Conservation (phyloP, 2,797 vertebrate genomes). For the Craterocephalus amniculus region DNA sequence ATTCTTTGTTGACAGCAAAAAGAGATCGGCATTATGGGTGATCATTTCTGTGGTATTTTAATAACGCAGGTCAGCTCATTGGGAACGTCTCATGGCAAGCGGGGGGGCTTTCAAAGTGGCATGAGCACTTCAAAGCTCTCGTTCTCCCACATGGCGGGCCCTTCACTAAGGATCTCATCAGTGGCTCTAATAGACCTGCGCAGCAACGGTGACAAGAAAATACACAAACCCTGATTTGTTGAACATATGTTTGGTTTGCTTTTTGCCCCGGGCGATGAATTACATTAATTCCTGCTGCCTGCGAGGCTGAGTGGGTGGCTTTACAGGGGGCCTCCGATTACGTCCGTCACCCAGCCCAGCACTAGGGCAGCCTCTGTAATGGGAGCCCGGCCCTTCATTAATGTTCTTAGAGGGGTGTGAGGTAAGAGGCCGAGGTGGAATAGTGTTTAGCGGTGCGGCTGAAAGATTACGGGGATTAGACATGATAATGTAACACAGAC, state of each 20-base stretch:
- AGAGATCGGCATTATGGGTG: constrained; percentile 69
- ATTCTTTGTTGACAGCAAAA: constrained; percentile 76
- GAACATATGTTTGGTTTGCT: constrained; percentile 87
- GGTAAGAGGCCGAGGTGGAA: constrained; percentile 84
- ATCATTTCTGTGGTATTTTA: constrained; percentile 78
- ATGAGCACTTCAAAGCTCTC: constrained; percentile 77
- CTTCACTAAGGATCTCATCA: constrained; percentile 78
- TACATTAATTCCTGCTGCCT: constrained; percentile 82
- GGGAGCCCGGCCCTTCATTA: constrained; percentile 79
- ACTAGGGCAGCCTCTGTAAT: constrained; percentile 59
- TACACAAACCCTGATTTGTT: constrained; percentile 86
- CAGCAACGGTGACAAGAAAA: constrained; percentile 82
- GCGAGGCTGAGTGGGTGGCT: constrained; percentile 78
- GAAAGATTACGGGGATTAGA: constrained; percentile 82
- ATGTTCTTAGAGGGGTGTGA: constrained; percentile 83
- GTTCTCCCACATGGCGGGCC: constrained; percentile 56
- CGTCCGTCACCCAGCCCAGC: constrained; percentile 66
- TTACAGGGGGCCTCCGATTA: constrained; percentile 67
- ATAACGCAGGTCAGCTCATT: constrained; percentile 77
- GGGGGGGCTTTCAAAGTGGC: constrained; percentile 63
- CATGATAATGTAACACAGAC: constrained; percentile 82
- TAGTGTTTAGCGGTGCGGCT: constrained; percentile 78
- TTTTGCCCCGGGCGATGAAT: constrained; percentile 85
- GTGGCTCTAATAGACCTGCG: constrained; percentile 75
- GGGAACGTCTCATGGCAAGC: constrained; percentile 62